These are phyloP conservation scores for Leptinotarsa haldemani DNA, from an alignment of 2,888 invertebrate genomes.

Conservation along the genomic window DNA sequence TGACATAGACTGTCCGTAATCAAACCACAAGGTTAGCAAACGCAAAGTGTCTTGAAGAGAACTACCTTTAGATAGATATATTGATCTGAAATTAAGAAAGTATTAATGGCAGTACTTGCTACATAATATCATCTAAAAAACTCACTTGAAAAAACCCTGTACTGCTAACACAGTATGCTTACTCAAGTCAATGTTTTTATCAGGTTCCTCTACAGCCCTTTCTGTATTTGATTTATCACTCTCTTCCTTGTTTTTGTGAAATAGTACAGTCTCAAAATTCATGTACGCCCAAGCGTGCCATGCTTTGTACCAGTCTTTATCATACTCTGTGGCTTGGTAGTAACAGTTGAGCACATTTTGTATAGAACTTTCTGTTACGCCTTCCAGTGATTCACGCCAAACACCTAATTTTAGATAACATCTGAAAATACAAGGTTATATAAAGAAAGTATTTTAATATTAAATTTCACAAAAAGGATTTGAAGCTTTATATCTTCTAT, in stretches of 20 bases:
- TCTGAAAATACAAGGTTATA: slow-evolving; percentile 42
- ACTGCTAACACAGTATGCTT: slow-evolving; percentile 92
- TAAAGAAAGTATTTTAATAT: no score
- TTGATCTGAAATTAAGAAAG: slow-evolving; percentile 73
- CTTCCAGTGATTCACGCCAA: slow-evolving; percentile 92
- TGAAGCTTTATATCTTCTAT: no score
- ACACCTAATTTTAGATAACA: slow-evolving; percentile 95
- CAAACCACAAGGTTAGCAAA: slow-evolving; percentile 96
- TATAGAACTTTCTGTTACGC: slow-evolving; percentile 82
- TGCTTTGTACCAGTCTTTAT: slow-evolving; percentile 94
- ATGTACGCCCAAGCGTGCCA: slow-evolving; percentile 99
- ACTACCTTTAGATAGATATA: slow-evolving; percentile 90
- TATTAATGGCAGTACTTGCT: background rate
- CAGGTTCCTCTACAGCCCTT: slow-evolving; percentile 45
- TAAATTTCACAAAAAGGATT: no score
- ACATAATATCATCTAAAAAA: slow-evolving; percentile 13
- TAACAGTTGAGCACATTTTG: slow-evolving; percentile 82
- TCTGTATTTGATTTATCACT: slow-evolving; percentile 44
- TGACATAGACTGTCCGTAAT: slow-evolving; percentile 93
- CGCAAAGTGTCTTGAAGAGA: slow-evolving; percentile 96
- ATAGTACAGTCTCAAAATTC: slow-evolving; percentile 93
- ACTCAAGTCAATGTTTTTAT: slow-evolving; percentile 71
- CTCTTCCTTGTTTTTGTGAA: slow-evolving; percentile 67
- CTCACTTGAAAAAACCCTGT: slow-evolving; percentile 85
- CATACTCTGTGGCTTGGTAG: slow-evolving; percentile 84